A percentile compares a stretch with the other conserved stretches of the same genome.
These are phyloP conservation scores for Onychostoma macrolepis DNA, from an alignment of 2,113 vertebrate genomes.

Conservation along the genomic window DNA sequence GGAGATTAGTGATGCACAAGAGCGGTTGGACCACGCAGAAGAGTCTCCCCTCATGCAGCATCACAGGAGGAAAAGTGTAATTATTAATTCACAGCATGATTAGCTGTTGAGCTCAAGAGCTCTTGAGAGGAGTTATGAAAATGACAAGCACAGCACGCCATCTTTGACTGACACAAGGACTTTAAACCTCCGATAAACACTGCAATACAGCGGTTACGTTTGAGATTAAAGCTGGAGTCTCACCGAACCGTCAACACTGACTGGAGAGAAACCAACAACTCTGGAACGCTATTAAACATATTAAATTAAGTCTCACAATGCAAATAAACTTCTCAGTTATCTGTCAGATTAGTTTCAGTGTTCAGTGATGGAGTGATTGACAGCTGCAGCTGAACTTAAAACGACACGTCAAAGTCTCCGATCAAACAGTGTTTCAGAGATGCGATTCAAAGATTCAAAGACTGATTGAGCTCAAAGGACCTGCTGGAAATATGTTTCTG, in stretches of 20 bases:
- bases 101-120: constrained; percentile 45
- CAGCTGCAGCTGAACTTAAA: not conserved
- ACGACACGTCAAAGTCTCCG: not conserved
- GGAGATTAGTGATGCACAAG: constrained; percentile 48
- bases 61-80: not conserved
- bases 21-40: not conserved
- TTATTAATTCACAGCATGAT: constrained; percentile 35
- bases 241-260: not conserved
- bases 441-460: too few relatives aligned
- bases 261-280: not conserved
- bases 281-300: not conserved
- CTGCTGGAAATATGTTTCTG: not conserved
- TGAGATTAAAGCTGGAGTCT: not conserved
- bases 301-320: too few relatives aligned
- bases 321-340: not conserved
- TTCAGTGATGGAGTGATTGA: not conserved
- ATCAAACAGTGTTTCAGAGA: not conserved
- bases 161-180: not conserved
- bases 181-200: not conserved
- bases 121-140: constrained; percentile 51
- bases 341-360: not conserved
- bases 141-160: constrained; percentile 6
- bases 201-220: not conserved
- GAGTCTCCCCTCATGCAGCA: not conserved
- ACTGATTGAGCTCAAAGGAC: not conserved